phyloP scores from a whole-genome alignment of 2,113 vertebrate species.

The Leptodactylus fuscus region DNA sequence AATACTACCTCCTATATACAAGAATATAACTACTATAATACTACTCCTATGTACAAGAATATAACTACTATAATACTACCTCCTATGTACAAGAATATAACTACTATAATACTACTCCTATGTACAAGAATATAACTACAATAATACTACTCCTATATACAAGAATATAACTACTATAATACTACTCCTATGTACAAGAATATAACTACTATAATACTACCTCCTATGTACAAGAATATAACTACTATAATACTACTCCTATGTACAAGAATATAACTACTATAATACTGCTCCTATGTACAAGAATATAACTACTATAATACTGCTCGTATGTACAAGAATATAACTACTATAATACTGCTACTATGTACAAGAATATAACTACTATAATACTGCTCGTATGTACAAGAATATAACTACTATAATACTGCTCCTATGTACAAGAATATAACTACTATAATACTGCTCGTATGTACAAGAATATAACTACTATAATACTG shows the following conservation, averaged over 20 bases:
- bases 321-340: too few relatives aligned
- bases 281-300: background rate
- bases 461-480: too few relatives aligned
- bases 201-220: background rate
- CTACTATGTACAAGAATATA: too few relatives aligned
- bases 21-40: constrained; percentile 7
- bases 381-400: too few relatives aligned
- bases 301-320: constrained; percentile 16
- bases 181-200: background rate
- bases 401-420: too few relatives aligned
- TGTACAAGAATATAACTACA: background rate
- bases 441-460: too few relatives aligned
- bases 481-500: too few relatives aligned
- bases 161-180: constrained; percentile 7
- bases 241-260: background rate
- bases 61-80: constrained; percentile 7
- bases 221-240: background rate
- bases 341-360: too few relatives aligned
- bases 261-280: constrained; percentile 5
- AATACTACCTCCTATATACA: background rate
- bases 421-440: too few relatives aligned
- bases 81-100: background rate
- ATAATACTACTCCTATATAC: background rate
- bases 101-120: background rate
- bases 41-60: background rate